Evolutionary conservation across 2,797 vertebrate species (phyloP), one percentile per base, ranked within the genome.

Genomic region (Argyrosomus regius): DNA sequence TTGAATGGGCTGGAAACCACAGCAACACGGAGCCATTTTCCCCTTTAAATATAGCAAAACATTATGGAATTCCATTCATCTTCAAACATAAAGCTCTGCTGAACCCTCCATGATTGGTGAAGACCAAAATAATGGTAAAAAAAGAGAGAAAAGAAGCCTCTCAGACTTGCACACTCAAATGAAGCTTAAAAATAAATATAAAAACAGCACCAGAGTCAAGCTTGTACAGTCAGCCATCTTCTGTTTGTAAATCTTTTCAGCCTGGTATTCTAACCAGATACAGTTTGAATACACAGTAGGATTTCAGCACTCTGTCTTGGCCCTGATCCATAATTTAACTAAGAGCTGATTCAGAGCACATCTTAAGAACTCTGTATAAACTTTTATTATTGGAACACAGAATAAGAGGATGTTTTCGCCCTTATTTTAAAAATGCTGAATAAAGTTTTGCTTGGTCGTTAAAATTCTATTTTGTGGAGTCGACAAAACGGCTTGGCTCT

Each of bases 281-380:
- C 52, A 22, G 78, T 81, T 56, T 84, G 35, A 81, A 78, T 66
- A 77, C 63, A 75, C 77, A 56, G 46, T 26, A 60, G 45, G 64
- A 75, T 84, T 83, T 60, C 58, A 46, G 56, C 72, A 24, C 57
- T 67, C 26, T 41, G 31, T 58, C 67, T 64, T 75, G 69, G 78
- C 75, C 84, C 65, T 80, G 64, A 87, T 87, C 79, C 77, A 84
- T 81, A 82, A 81, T 88, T 91, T 82, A 81, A 82, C 67, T 46
- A 75, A 76, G 80, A 84, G 80, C 80, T 77, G 80, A 82, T 86
- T 79, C 82, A 81, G 70, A 78, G 46, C 72, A 65, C 59, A 79
- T 72, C 67, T 80, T 81, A 62, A 79, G 31, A 81, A 82, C 65
- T 87, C 49, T 16, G 31, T 67, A 39, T 66, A 82, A 81, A 88